phyloP scores from a whole-genome alignment of 2,113 vertebrate genomes.

The Recurvirostra avosetta region DNA sequence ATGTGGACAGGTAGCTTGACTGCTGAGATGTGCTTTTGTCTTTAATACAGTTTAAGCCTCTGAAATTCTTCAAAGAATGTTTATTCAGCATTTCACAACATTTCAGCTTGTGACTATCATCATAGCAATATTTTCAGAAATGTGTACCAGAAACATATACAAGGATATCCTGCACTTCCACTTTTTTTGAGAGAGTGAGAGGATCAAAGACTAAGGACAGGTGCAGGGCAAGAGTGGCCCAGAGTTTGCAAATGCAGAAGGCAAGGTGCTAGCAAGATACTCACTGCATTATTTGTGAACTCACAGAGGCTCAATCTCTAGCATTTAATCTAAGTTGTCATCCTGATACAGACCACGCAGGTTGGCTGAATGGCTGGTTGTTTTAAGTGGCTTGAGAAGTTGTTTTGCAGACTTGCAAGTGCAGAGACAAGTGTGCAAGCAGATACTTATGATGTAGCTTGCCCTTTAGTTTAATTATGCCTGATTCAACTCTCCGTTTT shows the following conservation, averaged over 20 bases:
- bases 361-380: neutral
- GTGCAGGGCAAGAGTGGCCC: neutral
- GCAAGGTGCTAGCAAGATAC: neutral
- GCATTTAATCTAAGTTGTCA: neutral
- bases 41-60: neutral
- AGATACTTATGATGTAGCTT: neutral
- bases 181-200: neutral
- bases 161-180: neutral
- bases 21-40: neutral
- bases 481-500: neutral
- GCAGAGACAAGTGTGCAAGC: neutral
- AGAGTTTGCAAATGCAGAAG: neutral
- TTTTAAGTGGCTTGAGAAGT: neutral
- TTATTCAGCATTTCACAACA: neutral
- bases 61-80: neutral
- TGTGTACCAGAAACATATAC: neutral
- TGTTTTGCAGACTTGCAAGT: neutral
- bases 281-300: neutral
- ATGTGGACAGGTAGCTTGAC: neutral
- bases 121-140: neutral
- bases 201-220: neutral
- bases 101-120: neutral
- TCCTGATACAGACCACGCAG: fast-evolving
- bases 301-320: neutral
- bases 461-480: neutral